phyloP scores from a whole-genome alignment of 1,140 invertebrate genomes.

The Cardiocondyla obscurior region DNA sequence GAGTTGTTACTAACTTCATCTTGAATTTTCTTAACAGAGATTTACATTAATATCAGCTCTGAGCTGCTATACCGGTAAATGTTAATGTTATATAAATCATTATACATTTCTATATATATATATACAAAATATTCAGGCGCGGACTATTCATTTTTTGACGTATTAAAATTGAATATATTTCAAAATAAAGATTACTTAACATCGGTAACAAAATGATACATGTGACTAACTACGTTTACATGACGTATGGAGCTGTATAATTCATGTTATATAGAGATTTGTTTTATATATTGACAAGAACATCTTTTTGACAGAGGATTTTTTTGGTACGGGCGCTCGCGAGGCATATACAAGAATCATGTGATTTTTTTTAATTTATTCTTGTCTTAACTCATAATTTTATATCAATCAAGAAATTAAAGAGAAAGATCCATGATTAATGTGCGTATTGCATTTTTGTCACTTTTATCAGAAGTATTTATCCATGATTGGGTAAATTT shows the following conservation, averaged over 20 bases:
- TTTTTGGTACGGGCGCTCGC: conserved; percentile 62
- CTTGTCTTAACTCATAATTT: conserved; percentile 61
- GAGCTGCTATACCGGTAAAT: conserved; percentile 62
- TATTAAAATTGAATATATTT: too few species aligned
- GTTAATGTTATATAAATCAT: conserved; percentile 65
- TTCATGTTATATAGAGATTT: conserved; percentile 68
- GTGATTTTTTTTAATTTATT: conserved; percentile 63
- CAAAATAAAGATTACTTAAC: too few species aligned
- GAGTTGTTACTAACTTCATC: conserved; percentile 65
- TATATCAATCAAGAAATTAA: conserved; percentile 59
- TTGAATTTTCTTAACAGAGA: conserved; percentile 63
- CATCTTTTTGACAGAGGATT: conserved; percentile 60
- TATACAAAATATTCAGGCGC: too few species aligned
- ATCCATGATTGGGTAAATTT: conserved; percentile 57
- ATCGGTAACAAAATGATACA: neutral
- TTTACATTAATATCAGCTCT: conserved; percentile 66
- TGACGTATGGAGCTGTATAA: conserved; percentile 37
- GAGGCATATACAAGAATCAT: conserved; percentile 55
- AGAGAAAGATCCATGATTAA: conserved; percentile 58
- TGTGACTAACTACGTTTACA: conserved; percentile 15
- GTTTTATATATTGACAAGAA: conserved; percentile 46
- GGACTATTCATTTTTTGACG: too few species aligned
- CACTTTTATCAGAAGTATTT: conserved; percentile 48
- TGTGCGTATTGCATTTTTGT: conserved; percentile 71
- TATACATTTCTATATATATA: conserved; percentile 48